phyloP scores from a whole-genome alignment of 1,140 invertebrate genomes.

The Chelonus insularis region DNA sequence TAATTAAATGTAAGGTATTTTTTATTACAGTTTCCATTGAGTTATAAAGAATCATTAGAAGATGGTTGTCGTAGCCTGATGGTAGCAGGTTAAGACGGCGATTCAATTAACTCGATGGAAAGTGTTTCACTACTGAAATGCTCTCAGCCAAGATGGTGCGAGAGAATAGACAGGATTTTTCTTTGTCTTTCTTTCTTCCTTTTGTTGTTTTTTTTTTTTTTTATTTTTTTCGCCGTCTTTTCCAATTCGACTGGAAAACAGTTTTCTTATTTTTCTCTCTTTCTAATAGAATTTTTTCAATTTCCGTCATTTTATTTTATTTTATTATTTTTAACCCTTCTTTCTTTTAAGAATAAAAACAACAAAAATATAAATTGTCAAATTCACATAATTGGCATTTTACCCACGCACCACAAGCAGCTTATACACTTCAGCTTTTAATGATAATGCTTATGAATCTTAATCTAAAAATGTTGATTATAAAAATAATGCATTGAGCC shows the following conservation, averaged over 20 bases:
- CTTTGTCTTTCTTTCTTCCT: slow-evolving; percentile 2
- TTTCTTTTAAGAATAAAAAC: not conserved
- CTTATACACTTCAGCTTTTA: slow-evolving; percentile 46
- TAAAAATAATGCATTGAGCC: slow-evolving; percentile 3
- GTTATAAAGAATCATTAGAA: slow-evolving; percentile 24
- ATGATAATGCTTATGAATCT: slow-evolving; percentile 15
- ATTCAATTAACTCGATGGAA: slow-evolving; percentile 55
- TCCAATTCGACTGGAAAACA: slow-evolving; percentile 10
- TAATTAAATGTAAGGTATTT: slow-evolving; percentile 5
- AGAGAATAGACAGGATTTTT: slow-evolving; percentile 35
- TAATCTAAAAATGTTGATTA: slow-evolving; percentile 10
- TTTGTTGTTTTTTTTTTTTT: slow-evolving; percentile 7
- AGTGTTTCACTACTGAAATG: slow-evolving; percentile 45
- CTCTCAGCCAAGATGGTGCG: slow-evolving; percentile 38
- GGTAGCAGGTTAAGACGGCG: not conserved
- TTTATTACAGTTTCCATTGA: slow-evolving; percentile 31
- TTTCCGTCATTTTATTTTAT: not conserved
- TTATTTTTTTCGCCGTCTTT: slow-evolving; percentile 5
- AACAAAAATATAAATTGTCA: slow-evolving; percentile 35
- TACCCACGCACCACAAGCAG: slow-evolving; percentile 57
- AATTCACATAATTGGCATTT: slow-evolving; percentile 52
- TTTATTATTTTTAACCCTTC: slow-evolving; percentile 31
- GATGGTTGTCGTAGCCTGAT: too few species aligned
- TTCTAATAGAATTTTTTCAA: slow-evolving; percentile 2
- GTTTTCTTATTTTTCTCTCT: not conserved